Conservation (phyloP, 2,113 vertebrate genomes). For the Micronycteris hirsuta region DNA sequence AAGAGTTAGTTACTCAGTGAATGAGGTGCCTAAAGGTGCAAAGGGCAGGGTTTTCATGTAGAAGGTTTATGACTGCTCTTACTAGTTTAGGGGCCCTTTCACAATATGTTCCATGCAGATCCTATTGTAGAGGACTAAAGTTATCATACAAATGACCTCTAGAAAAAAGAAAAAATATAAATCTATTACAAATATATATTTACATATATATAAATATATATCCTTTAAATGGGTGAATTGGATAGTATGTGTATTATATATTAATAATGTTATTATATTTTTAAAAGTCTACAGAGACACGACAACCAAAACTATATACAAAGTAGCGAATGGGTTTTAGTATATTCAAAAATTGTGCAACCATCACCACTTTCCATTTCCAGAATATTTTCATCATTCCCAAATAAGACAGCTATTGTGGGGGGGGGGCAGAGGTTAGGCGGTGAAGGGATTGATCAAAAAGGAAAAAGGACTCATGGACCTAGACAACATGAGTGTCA, state of each 20-base stretch:
- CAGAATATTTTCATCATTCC: no score
- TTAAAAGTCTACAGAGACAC: neutral
- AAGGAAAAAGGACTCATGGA: no score
- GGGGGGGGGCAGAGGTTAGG: no score
- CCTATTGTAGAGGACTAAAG: neutral
- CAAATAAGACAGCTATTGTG: no score
- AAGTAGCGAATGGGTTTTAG: no score
- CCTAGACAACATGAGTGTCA: no score
- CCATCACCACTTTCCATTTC: no score
- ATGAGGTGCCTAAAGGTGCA: neutral
- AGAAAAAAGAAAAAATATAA: neutral
- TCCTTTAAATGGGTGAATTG: conserved; percentile 1
- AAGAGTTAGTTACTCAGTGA: neutral
- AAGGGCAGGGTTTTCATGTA: neutral
- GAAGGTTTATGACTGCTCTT: neutral
- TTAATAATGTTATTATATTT: neutral
- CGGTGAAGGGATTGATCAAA: no score
- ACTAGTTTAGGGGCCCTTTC: neutral
- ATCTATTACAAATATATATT: neutral
- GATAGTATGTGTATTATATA: neutral
- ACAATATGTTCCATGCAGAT: neutral
- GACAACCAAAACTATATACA: neutral
- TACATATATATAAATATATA: no score
- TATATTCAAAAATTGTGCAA: no score
- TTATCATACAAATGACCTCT: neutral